phyloP scores from a whole-genome alignment of 2,888 invertebrate species.

The Xestia rhomboidea region DNA sequence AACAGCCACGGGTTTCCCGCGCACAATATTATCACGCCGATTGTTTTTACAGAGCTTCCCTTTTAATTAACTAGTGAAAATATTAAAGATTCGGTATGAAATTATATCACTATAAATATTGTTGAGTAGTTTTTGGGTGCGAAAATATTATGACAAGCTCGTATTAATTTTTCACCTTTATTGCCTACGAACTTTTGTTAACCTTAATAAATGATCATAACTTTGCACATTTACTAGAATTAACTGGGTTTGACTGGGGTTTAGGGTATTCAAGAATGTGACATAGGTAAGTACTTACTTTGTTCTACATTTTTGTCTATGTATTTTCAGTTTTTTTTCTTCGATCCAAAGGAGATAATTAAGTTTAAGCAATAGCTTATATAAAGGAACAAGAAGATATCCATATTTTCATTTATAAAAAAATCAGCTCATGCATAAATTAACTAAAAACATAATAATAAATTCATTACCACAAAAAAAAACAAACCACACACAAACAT shows the following conservation, averaged over 20 bases:
- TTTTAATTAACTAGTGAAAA: conserved; percentile 84
- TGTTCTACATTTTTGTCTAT: neutral
- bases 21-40: conserved; percentile 67
- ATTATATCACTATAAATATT: conserved; percentile 35
- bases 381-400: neutral
- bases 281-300: neutral
- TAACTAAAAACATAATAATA: neutral
- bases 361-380: neutral
- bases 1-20: conserved; percentile 64
- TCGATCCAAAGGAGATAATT: neutral
- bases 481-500: conserved; percentile 55
- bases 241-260: neutral
- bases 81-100: conserved; percentile 67
- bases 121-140: conserved; percentile 4
- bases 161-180: neutral
- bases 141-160: neutral
- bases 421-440: neutral
- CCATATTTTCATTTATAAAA: neutral
- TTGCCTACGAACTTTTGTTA: neutral
- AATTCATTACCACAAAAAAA: conserved; percentile 4
- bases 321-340: neutral
- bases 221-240: neutral
- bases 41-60: conserved; percentile 83
- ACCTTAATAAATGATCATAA: neutral
- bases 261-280: neutral